Evolutionary conservation across 2,113 vertebrate species (phyloP), one percentile per base, ranked within the genome.

Genomic region (Limnothrissa miodon): DNA sequence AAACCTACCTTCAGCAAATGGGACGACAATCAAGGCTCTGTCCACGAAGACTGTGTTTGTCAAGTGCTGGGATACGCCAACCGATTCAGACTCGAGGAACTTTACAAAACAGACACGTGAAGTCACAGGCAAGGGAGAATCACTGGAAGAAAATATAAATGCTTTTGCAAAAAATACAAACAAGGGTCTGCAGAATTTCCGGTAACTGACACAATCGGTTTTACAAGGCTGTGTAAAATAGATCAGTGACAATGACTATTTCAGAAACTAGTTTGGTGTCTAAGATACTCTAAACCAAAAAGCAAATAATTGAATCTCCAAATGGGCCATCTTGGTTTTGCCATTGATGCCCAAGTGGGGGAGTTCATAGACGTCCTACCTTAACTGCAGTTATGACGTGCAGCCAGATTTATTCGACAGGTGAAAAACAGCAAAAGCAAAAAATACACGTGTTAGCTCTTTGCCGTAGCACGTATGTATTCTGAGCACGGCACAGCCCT

Each of bases 71-170:
- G 98, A 98, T 93, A 99, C 97, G 90, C 98, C 97, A 90, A 98
- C 97, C 0, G 97, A 99, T 90, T 99, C 97, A 13, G 97, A 91
- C 90, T 99, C 98, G 91, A 95, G 96, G 96, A 99, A 99, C 96
- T 99, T 99, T 97, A 99, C 97, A 98, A 99, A 99, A 96, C 98
- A 99, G 91, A 99, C 98, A 92, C 98, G 97, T 87, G 98, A 99
- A 86, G 98, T 98, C 90, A 99, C 98, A 90, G 98, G 98, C 96
- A 99, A 96, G 94, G 98, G 97, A 91, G 98, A 99, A 91, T 99
- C 98, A 96, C 98, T 99, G 94, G 91, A 95, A 89, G 93, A 96
- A 93, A 95, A 91, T 93, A 93, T 93, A 92, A 88, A 91, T 78
- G 90, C 86, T 93, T 94, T 95, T 94, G 94, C 94, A 93, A 95